Percentiles rank a stretch among this genome's conserved stretches.
Conservation (phyloP, 2,888 invertebrate genomes). For the Slavum lentiscoides region DNA sequence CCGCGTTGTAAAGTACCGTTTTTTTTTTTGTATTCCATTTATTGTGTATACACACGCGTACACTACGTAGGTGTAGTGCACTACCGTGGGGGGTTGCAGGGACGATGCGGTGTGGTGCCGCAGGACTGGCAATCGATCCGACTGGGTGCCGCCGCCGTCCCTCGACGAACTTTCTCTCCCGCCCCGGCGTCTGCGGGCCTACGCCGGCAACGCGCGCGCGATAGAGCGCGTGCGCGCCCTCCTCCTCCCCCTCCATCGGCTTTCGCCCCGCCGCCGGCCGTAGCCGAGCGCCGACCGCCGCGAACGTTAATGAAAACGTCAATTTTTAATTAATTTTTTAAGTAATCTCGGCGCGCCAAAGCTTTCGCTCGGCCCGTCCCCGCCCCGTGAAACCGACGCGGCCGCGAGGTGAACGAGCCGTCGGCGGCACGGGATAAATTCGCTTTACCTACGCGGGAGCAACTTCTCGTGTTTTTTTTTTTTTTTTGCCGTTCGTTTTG, state of each 20-base stretch:
- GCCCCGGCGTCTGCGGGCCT: neutral
- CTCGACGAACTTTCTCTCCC: neutral
- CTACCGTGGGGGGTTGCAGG: too few relatives aligned
- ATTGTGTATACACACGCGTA: too few relatives aligned
- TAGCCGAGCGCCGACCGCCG: neutral
- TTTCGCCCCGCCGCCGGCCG: neutral
- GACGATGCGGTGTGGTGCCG: neutral
- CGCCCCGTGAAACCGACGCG: neutral
- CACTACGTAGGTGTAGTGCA: too few relatives aligned
- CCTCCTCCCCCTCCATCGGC: too few relatives aligned
- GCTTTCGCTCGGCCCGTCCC: neutral
- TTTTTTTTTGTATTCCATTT: neutral
- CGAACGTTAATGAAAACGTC: slow-evolving; percentile 50
- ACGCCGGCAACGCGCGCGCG: neutral
- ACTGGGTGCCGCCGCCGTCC: neutral
- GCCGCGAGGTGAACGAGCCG: too few relatives aligned
- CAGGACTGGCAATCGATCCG: slow-evolving; percentile 35
- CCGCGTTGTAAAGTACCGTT: too few relatives aligned
- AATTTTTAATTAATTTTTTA: slow-evolving; percentile 53
- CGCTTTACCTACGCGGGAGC: too few relatives aligned
- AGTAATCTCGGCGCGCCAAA: slow-evolving; percentile 30
- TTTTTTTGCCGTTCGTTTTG: too few relatives aligned
- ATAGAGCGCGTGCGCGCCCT: too few relatives aligned
- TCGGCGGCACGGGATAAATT: too few relatives aligned
- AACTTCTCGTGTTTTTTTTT: too few relatives aligned